Evolutionary conservation across 2,888 invertebrate genomes (phyloP), one percentile per base, ranked within the genome.

Genomic region (Pammene aurita): DNA sequence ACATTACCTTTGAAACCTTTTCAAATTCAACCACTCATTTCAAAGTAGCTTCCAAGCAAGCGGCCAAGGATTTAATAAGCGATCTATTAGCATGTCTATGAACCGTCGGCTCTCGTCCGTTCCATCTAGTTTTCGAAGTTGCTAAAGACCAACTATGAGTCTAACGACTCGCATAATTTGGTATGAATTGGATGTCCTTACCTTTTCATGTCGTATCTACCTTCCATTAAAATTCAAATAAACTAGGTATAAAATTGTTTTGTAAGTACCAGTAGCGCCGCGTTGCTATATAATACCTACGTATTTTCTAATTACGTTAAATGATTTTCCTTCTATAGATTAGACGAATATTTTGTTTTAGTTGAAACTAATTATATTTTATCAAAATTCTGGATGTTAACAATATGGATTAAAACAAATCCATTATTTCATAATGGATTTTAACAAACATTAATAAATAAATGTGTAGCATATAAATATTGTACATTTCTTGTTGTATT

Each of bases 91-190:
- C 68, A 64, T 44, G n/a, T 52, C 57, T 52, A 68, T 68, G 14
- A 42, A 64, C 55, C 18, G n/a, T 38, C 26, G 46, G 13, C 69
- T 71, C 16, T 48, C n/a, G n/a, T n/a, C n/a, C n/a, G n/a, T n/a
- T 73, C 71, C 52, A 72, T 73, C 73, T 69, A 64, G 60, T 66
- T 52, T 54, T 73, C 50, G 54, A 72, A 72, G 50, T 65, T 72
- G 54, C 63, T 70, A 76, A 75, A 73, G 75, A 75, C 55, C 71
- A 67, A 55, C 68, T 73, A 76, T 60, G 71, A 69, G 62, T 70
- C 71, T 78, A 83, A 84, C 80, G 76, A 76, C 67, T 71, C 75
- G 76, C 50, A 77, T 78, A 78, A 74, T 72, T 69, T 76, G 72
- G 72, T 76, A 74, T 72, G 71, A 77, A 79, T 71, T 77, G 72